phyloP scores from a whole-genome alignment of 1,140 invertebrate genomes.

The Tenebrio molitor region DNA sequence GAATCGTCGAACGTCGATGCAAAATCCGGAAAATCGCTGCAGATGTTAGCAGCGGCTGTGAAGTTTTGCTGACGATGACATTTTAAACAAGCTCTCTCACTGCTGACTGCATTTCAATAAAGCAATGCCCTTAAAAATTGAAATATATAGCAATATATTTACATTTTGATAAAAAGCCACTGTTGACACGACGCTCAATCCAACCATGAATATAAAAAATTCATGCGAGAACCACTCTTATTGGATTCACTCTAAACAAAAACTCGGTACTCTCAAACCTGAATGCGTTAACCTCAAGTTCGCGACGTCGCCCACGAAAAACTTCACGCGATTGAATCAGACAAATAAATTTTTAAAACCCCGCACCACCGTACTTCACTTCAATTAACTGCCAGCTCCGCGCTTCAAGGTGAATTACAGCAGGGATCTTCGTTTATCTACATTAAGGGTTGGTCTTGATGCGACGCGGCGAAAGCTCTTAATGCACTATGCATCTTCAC shows the following conservation, averaged over 20 bases:
- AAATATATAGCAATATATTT: slow-evolving; percentile 44
- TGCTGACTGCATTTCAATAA: slow-evolving; percentile 50
- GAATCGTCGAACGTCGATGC: slow-evolving; percentile 28
- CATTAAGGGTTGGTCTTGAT: too few relatives aligned
- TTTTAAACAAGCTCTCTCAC: slow-evolving; percentile 47
- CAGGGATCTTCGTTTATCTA: too few relatives aligned
- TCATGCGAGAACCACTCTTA: slow-evolving; percentile 17
- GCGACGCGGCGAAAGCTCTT: too few relatives aligned
- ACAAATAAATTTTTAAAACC: slow-evolving; percentile 4
- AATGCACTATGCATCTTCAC: too few relatives aligned
- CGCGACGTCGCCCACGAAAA: neutral
- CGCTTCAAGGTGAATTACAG: too few relatives aligned
- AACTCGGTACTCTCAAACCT: neutral
- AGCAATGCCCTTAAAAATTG: slow-evolving; percentile 45
- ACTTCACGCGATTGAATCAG: slow-evolving; percentile 27
- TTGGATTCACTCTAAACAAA: slow-evolving; percentile 18
- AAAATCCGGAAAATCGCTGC: slow-evolving; percentile 47
- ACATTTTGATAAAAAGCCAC: slow-evolving; percentile 33
- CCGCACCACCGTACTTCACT: neutral
- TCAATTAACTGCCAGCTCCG: neutral
- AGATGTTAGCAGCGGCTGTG: slow-evolving; percentile 41
- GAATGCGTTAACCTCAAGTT: slow-evolving; percentile 2
- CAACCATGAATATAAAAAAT: slow-evolving; percentile 40
- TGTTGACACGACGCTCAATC: slow-evolving; percentile 38
- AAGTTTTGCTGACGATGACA: slow-evolving; percentile 49